Evolutionary conservation across 2,888 invertebrate species (phyloP).

Genomic region (Micoletzkya japonica): DNA sequence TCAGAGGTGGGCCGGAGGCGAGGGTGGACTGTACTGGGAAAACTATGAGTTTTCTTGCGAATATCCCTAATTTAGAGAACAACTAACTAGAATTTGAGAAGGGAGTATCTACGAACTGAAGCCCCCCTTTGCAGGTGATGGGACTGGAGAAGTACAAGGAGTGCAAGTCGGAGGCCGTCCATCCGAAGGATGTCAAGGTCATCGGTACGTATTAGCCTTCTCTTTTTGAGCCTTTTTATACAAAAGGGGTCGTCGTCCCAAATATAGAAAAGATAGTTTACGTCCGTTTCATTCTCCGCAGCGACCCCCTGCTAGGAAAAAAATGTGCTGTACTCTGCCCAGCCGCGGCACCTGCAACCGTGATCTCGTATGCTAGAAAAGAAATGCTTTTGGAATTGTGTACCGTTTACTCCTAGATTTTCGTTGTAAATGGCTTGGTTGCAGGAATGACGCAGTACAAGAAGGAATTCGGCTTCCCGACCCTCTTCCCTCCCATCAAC

Average conservation of each 20-base stretch:
- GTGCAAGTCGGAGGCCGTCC: slow-evolving; percentile 47
- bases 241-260: too few relatives aligned
- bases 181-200: slow-evolving; percentile 47
- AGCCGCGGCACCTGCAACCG: too few relatives aligned
- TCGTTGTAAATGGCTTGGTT: background rate
- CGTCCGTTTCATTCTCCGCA: background rate
- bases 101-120: too few relatives aligned
- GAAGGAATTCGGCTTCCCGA: slow-evolving; percentile 65
- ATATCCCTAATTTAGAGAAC: too few relatives aligned
- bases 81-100: too few relatives aligned
- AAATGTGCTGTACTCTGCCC: too few relatives aligned
- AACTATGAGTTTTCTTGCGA: too few relatives aligned
- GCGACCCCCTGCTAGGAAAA: too few relatives aligned
- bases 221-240: too few relatives aligned
- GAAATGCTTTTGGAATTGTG: too few relatives aligned
- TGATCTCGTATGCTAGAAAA: too few relatives aligned
- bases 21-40: background rate
- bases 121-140: slow-evolving; percentile 37
- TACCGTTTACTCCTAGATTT: background rate
- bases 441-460: slow-evolving; percentile 68
- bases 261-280: too few relatives aligned
- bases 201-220: background rate
- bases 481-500: slow-evolving; percentile 65
- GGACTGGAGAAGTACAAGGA: slow-evolving; percentile 60
- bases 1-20: slow-evolving; percentile 51